These are phyloP conservation scores for Platycheirus albimanus DNA, from an alignment of 2,888 invertebrate species.

Conservation along the genomic window DNA sequence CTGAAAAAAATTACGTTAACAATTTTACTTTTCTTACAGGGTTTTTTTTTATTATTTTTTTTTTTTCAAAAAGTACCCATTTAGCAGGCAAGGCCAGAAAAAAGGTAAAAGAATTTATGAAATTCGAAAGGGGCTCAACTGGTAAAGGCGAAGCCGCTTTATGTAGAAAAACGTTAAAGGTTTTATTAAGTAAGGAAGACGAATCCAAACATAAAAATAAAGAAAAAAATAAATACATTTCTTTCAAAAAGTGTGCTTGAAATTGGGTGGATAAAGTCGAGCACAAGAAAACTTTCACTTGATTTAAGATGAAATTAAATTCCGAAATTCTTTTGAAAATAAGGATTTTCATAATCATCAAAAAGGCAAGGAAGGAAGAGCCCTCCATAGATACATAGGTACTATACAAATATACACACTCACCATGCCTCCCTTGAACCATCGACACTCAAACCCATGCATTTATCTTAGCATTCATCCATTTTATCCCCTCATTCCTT, in stretches of 20 bases:
- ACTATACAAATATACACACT: conserved; percentile 8
- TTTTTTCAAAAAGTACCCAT: no score
- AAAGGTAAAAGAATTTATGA: conserved; percentile 59
- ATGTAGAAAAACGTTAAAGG: conserved; percentile 14
- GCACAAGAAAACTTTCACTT: conserved; percentile 70
- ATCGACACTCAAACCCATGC: conserved; percentile 23
- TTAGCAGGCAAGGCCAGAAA: no score
- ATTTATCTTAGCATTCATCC: conserved; percentile 57
- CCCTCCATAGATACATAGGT: background rate
- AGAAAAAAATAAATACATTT: no score
- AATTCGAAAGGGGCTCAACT: conserved; percentile 63
- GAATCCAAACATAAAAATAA: background rate
- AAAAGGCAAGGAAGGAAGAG: conserved; percentile 38
- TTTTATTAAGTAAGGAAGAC: background rate
- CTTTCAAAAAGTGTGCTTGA: conserved; percentile 24
- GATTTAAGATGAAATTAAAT: conserved; percentile 73
- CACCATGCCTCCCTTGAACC: conserved; percentile 16
- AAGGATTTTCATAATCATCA: conserved; percentile 67
- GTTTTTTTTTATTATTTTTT: no score
- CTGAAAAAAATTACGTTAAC: no score
- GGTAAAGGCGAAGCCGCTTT: conserved; percentile 59
- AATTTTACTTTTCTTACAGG: no score
- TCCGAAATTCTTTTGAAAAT: conserved; percentile 67
- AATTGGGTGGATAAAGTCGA: conserved; percentile 11
- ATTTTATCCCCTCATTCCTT: conserved; percentile 65